A percentile compares a stretch with the other conserved stretches of the same genome.
phyloP scores from a whole-genome alignment of 2,797 vertebrate genomes.

The Dromococcyx pavoninus region DNA sequence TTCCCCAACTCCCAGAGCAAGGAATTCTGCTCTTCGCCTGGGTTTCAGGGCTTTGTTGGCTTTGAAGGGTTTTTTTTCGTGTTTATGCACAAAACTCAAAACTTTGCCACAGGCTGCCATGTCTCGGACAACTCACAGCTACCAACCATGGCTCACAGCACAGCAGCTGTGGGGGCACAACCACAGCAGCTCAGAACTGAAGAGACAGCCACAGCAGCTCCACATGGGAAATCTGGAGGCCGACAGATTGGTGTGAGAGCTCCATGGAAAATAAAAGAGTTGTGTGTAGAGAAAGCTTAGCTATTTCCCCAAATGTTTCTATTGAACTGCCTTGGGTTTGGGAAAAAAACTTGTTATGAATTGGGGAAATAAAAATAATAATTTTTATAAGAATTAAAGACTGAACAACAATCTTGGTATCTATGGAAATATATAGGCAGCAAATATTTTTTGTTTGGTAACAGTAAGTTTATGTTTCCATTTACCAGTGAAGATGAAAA shows the following conservation, averaged over 20 bases:
- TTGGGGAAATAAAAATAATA: fast-evolving
- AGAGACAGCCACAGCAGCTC: background rate
- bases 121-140: fast-evolving
- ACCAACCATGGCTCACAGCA: background rate
- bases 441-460: background rate
- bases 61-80: fast-evolving
- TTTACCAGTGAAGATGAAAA: background rate
- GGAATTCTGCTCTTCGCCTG: background rate
- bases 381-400: background rate
- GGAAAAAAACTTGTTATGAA: background rate
- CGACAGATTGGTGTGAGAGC: background rate
- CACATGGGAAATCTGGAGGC: background rate
- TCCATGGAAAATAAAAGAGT: background rate
- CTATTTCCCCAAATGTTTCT: background rate
- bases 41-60: fast-evolving
- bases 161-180: background rate
- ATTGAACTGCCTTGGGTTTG: background rate
- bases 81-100: background rate
- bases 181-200: background rate
- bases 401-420: background rate
- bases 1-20: background rate
- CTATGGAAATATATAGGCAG: background rate
- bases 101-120: background rate
- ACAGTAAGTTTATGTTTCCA: background rate
- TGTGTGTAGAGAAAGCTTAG: background rate